phyloP scores from a whole-genome alignment of 2,888 invertebrate species.

The Eristalis arbustorum region DNA sequence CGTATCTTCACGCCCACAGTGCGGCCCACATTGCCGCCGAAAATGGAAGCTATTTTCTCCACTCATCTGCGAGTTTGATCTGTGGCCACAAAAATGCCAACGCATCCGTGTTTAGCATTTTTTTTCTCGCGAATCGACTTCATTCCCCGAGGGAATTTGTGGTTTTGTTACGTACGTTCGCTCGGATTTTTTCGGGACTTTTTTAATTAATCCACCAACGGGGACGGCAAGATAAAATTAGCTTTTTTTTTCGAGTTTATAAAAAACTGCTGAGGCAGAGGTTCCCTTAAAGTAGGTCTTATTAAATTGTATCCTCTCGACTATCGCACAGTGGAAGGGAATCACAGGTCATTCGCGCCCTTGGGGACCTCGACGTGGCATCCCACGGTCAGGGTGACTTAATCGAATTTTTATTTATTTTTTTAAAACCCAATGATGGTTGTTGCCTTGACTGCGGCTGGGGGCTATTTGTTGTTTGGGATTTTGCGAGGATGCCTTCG shows the following conservation, averaged over 20 bases:
- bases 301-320: background rate
- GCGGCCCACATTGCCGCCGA: background rate
- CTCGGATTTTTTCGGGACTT: background rate
- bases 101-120: background rate
- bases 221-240: background rate
- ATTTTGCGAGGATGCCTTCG: background rate
- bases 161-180: background rate
- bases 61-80: background rate
- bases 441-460: background rate
- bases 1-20: background rate
- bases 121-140: background rate
- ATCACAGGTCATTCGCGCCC: background rate
- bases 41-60: background rate
- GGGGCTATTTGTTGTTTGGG: background rate
- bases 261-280: background rate
- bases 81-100: background rate
- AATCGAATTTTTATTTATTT: background rate
- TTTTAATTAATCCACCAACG: slow-evolving; percentile 18
- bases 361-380: background rate
- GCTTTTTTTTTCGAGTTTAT: background rate
- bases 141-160: background rate
- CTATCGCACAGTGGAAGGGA: background rate
- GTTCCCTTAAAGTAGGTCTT: background rate
- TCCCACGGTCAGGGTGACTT: background rate
- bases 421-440: background rate